A percentile compares a stretch with the other conserved stretches of the same genome.
Conservation (phyloP, 2,113 vertebrate species). For the Lucifuga dentata region DNA sequence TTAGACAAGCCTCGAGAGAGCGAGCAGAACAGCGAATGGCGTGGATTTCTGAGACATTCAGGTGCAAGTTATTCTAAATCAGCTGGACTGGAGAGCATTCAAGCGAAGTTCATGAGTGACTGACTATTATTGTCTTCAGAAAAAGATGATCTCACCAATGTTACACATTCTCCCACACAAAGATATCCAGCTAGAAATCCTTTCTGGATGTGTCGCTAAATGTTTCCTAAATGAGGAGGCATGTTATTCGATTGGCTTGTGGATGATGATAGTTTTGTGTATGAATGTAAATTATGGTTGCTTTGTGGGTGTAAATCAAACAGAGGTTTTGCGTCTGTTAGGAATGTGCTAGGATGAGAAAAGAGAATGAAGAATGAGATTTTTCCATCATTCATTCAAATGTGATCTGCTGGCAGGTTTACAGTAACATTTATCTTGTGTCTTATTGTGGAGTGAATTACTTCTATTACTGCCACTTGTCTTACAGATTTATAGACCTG, state of each 20-base stretch:
- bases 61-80: constrained; percentile 19
- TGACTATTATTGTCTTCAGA: constrained; percentile 29
- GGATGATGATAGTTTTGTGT: constrained; percentile 55
- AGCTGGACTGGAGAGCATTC: constrained; percentile 40
- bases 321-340: constrained; percentile 10
- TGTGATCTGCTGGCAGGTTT: too few species aligned
- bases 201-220: constrained; percentile 56
- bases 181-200: constrained; percentile 58
- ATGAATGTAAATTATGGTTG: constrained; percentile 46
- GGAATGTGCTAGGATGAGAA: not conserved
- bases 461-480: too few species aligned
- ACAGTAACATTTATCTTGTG: too few species aligned
- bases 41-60: constrained; percentile 41
- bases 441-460: too few species aligned
- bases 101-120: constrained; percentile 17
- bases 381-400: not conserved
- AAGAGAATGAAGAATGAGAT: too few species aligned
- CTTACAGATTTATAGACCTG: too few species aligned
- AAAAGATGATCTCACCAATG: constrained; percentile 32
- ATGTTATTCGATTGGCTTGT: constrained; percentile 54
- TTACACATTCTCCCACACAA: constrained; percentile 48
- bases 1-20: constrained; percentile 51
- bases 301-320: constrained; percentile 41
- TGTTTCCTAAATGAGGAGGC: constrained; percentile 59
- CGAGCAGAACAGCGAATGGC: constrained; percentile 40